These are phyloP conservation scores for Lasiurus cinereus DNA, from an alignment of 2,113 vertebrate genomes.

Conservation along the genomic window DNA sequence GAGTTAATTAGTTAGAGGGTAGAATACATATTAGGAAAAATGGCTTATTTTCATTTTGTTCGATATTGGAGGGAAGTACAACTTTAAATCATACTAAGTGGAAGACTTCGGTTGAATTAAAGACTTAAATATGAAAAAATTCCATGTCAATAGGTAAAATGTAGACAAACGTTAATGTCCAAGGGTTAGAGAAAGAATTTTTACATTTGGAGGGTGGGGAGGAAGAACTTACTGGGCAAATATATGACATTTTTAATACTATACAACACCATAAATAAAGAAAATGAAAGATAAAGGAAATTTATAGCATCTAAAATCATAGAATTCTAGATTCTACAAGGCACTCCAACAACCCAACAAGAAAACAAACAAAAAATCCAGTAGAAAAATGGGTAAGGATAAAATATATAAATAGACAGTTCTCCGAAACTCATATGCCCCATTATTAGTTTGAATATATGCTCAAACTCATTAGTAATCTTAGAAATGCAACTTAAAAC, in stretches of 20 bases:
- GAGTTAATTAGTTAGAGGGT: not conserved
- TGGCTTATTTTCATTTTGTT: conserved; percentile 4
- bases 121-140: conserved; percentile 4
- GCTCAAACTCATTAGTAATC: not conserved
- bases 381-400: not conserved
- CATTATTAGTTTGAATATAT: not conserved
- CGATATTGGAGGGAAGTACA: not conserved
- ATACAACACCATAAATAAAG: not conserved
- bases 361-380: not conserved
- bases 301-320: not conserved
- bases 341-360: not conserved
- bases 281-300: not conserved
- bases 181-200: not conserved
- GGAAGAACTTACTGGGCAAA: not conserved
- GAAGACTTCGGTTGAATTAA: not conserved
- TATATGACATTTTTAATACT: not conserved
- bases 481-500: not conserved
- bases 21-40: not conserved
- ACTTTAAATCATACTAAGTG: not conserved
- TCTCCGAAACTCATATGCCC: not conserved
- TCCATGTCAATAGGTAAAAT: not conserved
- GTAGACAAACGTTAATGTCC: conserved; percentile 1
- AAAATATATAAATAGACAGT: not conserved
- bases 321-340: not conserved
- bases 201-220: not conserved